Base-by-base conservation (phyloP, 2,113 vertebrate genomes). In the Carassius auratus region DNA sequence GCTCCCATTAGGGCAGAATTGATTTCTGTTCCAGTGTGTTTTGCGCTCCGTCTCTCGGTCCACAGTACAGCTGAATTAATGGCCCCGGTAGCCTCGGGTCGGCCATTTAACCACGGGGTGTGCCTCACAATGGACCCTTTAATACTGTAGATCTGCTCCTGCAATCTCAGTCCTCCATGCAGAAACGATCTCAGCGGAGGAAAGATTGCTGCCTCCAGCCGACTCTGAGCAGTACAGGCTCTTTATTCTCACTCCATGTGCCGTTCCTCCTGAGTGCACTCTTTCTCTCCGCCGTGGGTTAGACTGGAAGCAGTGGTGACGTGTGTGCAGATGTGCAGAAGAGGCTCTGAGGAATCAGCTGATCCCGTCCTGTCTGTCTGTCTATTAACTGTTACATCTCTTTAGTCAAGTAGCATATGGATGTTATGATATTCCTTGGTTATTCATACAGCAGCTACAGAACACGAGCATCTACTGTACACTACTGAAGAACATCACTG, bases 31-130 rank as follows among this genome's bases (percentile, higher is more conserved):
- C 78, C 75, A 66, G 23, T 71, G 64, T 82, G 52, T 23, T 57
- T n/a, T 52, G 52, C 9, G 3, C 6, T 59, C 55, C 5, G 6
- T 64, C 26, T 52, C n/a, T 10, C 17, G 19, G 59, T 74, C 68
- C 10, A 21, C 5, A 26, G 62, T 78, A 62, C 76, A 21, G 48
- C 57, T 61, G 79, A 64, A 14, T 57, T 52, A 88, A 85, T 88
- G 59, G 26, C 52, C 83, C 74, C 45, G 26, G 36, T 30, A 26
- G 85, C 8, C 50, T 26, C 48, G 8, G 33, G 71, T 30, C 13
- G 45, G 59, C 74, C 78, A 80, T 88, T 90, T 90, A 85, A 77
- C 83, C 42, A 15, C 57, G 30, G 86, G 83, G 64, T 81, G 48
- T n/a, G 1, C 38, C 0, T 23, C 45, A 64, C 84, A 78, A 87